Conservation (phyloP, 2,888 invertebrate genomes). For the Campoletis raptor region DNA sequence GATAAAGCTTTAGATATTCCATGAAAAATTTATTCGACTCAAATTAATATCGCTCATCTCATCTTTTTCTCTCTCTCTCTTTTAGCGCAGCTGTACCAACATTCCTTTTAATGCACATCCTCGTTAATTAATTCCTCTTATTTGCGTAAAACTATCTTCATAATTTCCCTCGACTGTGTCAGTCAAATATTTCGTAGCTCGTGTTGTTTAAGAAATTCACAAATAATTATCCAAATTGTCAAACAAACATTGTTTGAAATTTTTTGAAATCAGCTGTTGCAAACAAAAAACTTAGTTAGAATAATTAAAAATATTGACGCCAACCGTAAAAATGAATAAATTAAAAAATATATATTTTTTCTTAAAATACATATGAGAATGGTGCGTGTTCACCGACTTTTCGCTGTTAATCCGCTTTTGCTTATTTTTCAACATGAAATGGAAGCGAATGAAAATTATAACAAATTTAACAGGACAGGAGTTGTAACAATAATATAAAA, state of each 20-base stretch:
- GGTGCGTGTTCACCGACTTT: neutral
- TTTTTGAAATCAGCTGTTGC: neutral
- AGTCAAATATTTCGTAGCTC: neutral
- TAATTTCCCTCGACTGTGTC: neutral
- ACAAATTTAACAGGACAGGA: neutral
- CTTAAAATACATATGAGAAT: neutral
- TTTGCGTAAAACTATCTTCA: constrained; percentile 7
- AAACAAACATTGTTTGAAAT: neutral
- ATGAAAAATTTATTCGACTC: constrained; percentile 19
- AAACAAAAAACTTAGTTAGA: neutral
- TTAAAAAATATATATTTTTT: neutral
- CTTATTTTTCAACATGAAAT: neutral
- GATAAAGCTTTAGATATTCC: constrained; percentile 2
- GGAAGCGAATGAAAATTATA: neutral
- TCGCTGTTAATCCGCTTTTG: neutral
- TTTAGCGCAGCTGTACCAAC: constrained; percentile 31
- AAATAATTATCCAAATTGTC: neutral
- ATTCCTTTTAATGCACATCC: constrained; percentile 37
- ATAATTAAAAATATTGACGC: neutral
- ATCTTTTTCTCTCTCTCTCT: neutral
- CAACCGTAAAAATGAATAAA: neutral
- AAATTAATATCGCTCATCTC: constrained; percentile 17
- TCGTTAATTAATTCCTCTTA: constrained; percentile 43
- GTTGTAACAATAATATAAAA: constrained; percentile 5
- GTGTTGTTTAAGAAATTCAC: neutral